A percentile compares a stretch with the other conserved stretches of the same genome.
Conservation (phyloP, 2,113 vertebrate species). For the Chauna torquata region DNA sequence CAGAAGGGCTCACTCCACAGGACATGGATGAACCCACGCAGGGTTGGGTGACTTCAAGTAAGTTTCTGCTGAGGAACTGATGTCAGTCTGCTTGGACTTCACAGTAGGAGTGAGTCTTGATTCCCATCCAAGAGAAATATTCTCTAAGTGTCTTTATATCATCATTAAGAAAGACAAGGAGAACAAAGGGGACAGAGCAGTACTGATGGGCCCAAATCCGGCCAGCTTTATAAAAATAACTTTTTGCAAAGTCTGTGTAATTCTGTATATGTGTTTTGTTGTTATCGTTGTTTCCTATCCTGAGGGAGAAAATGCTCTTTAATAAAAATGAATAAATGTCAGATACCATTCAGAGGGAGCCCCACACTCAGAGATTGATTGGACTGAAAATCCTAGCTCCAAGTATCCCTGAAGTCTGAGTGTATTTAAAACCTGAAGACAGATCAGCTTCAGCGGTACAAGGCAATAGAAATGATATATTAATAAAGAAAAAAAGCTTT, state of each 20-base stretch:
- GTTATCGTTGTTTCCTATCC: not conserved
- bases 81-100: not conserved
- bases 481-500: conserved; percentile 32
- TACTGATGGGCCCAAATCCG: conserved; percentile 1
- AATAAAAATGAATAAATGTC: conserved; percentile 56
- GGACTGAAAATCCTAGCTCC: conserved; percentile 36
- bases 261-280: conserved; percentile 26
- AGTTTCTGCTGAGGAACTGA: not conserved
- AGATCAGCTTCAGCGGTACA: not conserved
- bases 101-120: not conserved
- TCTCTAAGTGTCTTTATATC: conserved; percentile 46
- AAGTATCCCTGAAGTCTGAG: conserved; percentile 17
- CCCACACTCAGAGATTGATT: conserved; percentile 17
- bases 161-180: conserved; percentile 54
- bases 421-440: conserved; percentile 34
- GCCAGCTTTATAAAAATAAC: conserved; percentile 51
- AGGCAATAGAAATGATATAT: conserved; percentile 24
- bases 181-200: conserved; percentile 22
- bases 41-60: not conserved
- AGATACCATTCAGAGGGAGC: conserved; percentile 13
- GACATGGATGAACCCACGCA: not conserved
- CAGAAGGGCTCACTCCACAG: not conserved
- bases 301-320: conserved; percentile 37
- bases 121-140: conserved; percentile 21
- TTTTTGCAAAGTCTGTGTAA: conserved; percentile 44